phyloP scores from a whole-genome alignment of 2,113 vertebrate species.

The Pycnonotus jocosus region DNA sequence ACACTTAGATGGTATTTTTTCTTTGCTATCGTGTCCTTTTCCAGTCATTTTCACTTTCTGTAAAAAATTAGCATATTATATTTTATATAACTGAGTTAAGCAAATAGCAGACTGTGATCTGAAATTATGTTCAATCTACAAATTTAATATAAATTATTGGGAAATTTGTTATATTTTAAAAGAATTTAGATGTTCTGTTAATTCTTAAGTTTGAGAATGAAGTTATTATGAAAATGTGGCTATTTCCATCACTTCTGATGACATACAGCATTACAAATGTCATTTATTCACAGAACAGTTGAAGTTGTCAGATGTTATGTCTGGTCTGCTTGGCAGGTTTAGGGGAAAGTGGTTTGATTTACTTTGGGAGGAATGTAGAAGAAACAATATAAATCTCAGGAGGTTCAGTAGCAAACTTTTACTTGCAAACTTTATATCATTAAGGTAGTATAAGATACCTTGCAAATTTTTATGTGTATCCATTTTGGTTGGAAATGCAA shows the following conservation, averaged over 20 bases:
- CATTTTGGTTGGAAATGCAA: not conserved
- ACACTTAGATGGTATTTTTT: not conserved
- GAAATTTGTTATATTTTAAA: not conserved
- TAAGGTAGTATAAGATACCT: not conserved
- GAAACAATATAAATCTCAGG: not conserved
- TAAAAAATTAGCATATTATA: not conserved
- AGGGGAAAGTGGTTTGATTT: not conserved
- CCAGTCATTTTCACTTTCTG: not conserved
- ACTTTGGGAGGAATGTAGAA: rapidly evolving
- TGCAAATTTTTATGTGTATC: not conserved
- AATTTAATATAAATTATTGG: not conserved
- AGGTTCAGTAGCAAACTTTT: not conserved
- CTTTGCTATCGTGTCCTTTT: not conserved
- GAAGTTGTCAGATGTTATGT: not conserved
- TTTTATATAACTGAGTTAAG: not conserved
- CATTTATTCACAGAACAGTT: not conserved
- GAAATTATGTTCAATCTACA: not conserved
- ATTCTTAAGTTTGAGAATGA: not conserved
- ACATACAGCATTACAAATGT: not conserved
- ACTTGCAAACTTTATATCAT: not conserved
- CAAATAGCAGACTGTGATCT: not conserved
- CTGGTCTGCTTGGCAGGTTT: too few species aligned
- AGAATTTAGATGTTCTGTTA: not conserved
- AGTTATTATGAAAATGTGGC: not conserved
- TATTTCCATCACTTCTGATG: not conserved